phyloP scores from a whole-genome alignment of 2,113 vertebrate species.

The Mesocricetus auratus region DNA sequence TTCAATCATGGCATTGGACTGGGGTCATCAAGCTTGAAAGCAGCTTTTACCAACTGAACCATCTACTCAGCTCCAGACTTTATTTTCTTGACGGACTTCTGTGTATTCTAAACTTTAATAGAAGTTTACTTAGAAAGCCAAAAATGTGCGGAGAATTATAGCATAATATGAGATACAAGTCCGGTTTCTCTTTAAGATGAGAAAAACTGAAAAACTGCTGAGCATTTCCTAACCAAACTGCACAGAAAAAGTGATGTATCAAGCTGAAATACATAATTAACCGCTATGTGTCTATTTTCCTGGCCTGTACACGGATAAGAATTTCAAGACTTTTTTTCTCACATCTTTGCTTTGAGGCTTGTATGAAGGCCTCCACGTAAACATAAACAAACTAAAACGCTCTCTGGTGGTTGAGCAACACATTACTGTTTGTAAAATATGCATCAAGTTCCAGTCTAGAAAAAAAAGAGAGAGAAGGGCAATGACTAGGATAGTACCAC shows the following conservation, averaged over 20 bases:
- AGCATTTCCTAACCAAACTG: background rate
- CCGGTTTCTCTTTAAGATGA: constrained; percentile 40
- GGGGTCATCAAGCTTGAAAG: background rate
- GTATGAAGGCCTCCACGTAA: background rate
- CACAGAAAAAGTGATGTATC: background rate
- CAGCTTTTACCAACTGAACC: background rate
- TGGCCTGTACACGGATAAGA: background rate
- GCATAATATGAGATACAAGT: constrained; percentile 5
- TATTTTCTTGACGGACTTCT: constrained; percentile 33
- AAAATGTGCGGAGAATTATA: background rate
- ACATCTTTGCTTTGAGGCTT: constrained; percentile 28
- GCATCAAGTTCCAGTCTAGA: background rate
- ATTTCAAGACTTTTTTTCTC: constrained; percentile 48
- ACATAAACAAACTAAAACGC: background rate
- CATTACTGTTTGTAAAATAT: background rate
- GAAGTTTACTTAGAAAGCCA: constrained; percentile 40
- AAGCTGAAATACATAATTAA: constrained; percentile 59
- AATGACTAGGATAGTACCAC: background rate
- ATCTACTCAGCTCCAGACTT: background rate
- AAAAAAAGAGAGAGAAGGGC: background rate
- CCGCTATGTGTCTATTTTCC: background rate
- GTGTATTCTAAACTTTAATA: constrained; percentile 40
- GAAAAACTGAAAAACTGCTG: constrained; percentile 32
- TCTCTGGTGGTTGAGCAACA: constrained; percentile 5
- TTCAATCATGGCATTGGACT: background rate